Base-by-base conservation (phyloP, 2,113 vertebrate genomes). In the Poicephalus meyeri region DNA sequence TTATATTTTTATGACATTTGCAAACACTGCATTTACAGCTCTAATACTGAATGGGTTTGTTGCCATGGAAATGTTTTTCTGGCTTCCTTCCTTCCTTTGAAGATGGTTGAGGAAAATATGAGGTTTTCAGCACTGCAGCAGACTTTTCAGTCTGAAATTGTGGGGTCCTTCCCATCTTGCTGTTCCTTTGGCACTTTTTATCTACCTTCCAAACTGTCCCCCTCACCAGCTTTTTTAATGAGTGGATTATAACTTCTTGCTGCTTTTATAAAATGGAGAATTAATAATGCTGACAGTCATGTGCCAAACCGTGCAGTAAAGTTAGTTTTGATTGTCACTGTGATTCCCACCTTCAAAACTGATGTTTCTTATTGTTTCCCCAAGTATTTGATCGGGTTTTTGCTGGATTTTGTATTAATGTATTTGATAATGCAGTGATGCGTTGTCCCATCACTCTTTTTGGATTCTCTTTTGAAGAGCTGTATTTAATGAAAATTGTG, bases 11-110 rank as follows among this genome's bases (percentile, higher is more conserved):
- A 94, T 94, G 35, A 49, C 55, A 87, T 64, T 93, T 92, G 61
- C 28, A 74, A 90, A 74, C 80, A 81, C 55, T 86, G 76, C 88
- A n/a, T 89, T 91, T 73, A 72, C 7, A 97, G 72, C 80, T 93
- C 80, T 96, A 88, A 91, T 94, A 86, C 26, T 26, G 61, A 88
- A 88, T 90, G 47, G 31, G 80, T 96, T 88, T 89, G 85, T 95
- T 86, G 24, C 82, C 64, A 16, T 74, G 55, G 80, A 89, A 95
- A 93, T 88, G 65, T 73, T 95, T 94, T 93, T 82, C 86, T 96
- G 96, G 92, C 91, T 95, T 96, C 92, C 92, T 95, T 95, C 82
- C 86, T 93, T 94, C 89, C 89, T 78, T 91, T 89, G 60, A 80
- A 69, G 70, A 64, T 78, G 50, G 33, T 21, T 71, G 35, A 89